These are phyloP conservation scores for Melipona bicolor DNA, from an alignment of 2,888 invertebrate species.

Conservation along the genomic window DNA sequence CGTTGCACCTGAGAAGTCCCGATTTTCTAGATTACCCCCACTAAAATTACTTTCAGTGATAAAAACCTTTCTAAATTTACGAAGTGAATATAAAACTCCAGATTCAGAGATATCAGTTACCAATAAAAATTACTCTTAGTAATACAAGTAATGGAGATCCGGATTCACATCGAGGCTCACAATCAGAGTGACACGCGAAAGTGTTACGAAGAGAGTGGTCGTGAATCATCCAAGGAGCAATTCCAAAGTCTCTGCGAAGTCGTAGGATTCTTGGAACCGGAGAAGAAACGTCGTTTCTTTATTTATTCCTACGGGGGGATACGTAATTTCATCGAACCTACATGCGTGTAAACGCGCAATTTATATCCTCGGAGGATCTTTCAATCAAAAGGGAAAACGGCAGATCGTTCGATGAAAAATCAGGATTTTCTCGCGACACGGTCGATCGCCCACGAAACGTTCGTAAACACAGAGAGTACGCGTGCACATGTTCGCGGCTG, in stretches of 20 bases:
- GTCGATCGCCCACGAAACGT: slow-evolving; percentile 51
- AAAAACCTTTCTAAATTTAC: too few relatives aligned
- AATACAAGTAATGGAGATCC: not conserved
- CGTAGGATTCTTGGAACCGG: not conserved
- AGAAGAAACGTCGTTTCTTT: not conserved
- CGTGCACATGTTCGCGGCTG: slow-evolving; percentile 15
- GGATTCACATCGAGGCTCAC: not conserved
- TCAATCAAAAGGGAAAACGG: not conserved
- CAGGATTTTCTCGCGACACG: not conserved
- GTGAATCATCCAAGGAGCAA: not conserved
- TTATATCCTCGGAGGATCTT: not conserved
- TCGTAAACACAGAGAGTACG: slow-evolving; percentile 44
- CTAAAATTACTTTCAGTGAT: too few relatives aligned
- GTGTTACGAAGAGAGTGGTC: not conserved
- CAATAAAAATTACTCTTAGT: not conserved
- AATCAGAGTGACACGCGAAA: not conserved
- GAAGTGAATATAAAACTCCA: too few relatives aligned
- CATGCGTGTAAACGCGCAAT: rapidly evolving
- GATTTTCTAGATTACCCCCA: too few relatives aligned
- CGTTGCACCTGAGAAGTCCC: too few relatives aligned
- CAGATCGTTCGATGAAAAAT: not conserved
- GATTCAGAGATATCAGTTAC: too few relatives aligned
- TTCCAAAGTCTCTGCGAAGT: not conserved
- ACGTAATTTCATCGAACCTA: not conserved
- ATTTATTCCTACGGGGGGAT: not conserved